Conservation (phyloP, 2,888 invertebrate species). For the Escarpia spicata region DNA sequence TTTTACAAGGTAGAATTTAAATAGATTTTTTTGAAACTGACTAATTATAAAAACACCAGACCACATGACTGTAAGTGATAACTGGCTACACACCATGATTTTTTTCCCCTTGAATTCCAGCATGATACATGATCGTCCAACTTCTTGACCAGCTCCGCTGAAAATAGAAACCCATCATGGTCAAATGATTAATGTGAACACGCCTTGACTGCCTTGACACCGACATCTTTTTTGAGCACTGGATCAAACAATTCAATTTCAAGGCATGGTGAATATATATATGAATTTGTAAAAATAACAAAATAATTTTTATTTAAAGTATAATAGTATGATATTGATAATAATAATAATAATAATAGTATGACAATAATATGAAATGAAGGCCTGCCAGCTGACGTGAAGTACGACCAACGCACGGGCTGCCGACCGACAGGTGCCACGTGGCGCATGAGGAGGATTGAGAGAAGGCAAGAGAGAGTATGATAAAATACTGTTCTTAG, state of each 20-base stretch:
- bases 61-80: conserved; percentile 37
- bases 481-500: too few species aligned
- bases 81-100: conserved; percentile 80
- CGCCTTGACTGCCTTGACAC: background rate
- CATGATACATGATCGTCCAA: conserved; percentile 97
- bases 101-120: conserved; percentile 98
- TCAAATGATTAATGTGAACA: background rate
- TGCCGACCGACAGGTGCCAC: too few species aligned
- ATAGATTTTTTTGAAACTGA: conserved; percentile 50
- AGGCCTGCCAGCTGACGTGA: too few species aligned
- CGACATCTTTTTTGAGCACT: too few species aligned
- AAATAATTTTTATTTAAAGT: too few species aligned
- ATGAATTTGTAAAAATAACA: background rate
- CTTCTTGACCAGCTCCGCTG: conserved; percentile 96
- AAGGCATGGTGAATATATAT: background rate
- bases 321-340: too few species aligned
- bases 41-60: conserved; percentile 45
- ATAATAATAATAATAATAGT: too few species aligned
- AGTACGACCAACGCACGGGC: too few species aligned
- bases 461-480: too few species aligned
- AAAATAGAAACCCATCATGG: conserved; percentile 31
- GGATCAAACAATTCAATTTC: too few species aligned
- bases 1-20: background rate
- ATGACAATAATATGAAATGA: too few species aligned
- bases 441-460: too few species aligned